Conservation (phyloP, 2,888 invertebrate species). For the Villa cingulata region DNA sequence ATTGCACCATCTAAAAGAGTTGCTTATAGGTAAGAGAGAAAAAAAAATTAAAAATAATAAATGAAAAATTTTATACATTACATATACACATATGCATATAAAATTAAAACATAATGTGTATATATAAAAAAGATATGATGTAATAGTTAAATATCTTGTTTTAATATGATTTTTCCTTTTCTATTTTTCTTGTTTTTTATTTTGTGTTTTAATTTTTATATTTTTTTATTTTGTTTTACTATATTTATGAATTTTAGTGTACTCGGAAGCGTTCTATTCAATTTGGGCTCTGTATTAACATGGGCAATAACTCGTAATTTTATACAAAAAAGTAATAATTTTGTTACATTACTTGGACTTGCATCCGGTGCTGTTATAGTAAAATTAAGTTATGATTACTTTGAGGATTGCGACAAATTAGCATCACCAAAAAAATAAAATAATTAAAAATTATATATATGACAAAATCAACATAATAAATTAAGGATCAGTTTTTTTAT, state of each 20-base stretch:
- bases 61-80: too few relatives aligned
- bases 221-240: not conserved
- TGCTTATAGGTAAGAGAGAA: conserved; percentile 46
- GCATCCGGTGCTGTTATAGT: conserved; percentile 30
- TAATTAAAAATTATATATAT: too few relatives aligned
- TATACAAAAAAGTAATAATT: conserved; percentile 35
- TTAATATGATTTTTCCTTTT: not conserved
- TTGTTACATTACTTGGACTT: conserved; percentile 25
- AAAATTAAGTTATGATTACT: conserved; percentile 31
- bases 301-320: conserved; percentile 78
- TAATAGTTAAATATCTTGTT: too few relatives aligned
- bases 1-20: conserved; percentile 47
- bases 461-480: too few relatives aligned
- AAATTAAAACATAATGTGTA: too few relatives aligned
- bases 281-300: conserved; percentile 74
- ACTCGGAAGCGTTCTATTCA: conserved; percentile 66
- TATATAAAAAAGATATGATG: too few relatives aligned
- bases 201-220: too few relatives aligned
- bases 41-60: too few relatives aligned
- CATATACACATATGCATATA: too few relatives aligned
- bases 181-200: conserved; percentile 1
- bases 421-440: not conserved
- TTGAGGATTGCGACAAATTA: conserved; percentile 28
- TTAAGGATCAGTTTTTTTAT: too few relatives aligned
- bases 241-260: conserved; percentile 37